Percentiles rank a stretch among this genome's conserved stretches.
Evolutionary conservation across 2,113 vertebrate genomes (phyloP).

Genomic region (Aspiorhynchus laticeps): DNA sequence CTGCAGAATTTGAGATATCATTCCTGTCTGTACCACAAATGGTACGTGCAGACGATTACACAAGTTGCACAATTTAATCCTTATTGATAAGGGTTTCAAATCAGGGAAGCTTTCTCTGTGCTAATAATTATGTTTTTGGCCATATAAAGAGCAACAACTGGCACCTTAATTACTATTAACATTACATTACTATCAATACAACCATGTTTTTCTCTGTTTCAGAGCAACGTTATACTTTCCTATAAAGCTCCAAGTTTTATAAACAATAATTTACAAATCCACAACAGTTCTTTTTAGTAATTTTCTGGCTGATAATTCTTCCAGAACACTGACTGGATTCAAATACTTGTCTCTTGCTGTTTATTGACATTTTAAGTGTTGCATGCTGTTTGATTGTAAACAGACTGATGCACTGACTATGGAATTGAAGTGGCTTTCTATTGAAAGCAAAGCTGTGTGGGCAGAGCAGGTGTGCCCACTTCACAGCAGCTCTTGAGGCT

Average conservation of each 20-base stretch:
- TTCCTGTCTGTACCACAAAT: not conserved
- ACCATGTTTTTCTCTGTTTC: not conserved
- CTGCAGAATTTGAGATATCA: not conserved
- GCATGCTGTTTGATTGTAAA: not conserved
- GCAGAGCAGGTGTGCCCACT: conserved; percentile 28
- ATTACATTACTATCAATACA: too few relatives aligned
- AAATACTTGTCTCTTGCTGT: not conserved
- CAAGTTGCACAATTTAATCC: not conserved
- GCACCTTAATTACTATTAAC: not conserved
- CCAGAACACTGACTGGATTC: not conserved
- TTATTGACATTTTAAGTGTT: not conserved
- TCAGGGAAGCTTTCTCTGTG: not conserved
- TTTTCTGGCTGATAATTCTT: not conserved
- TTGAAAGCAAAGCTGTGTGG: conserved; percentile 26
- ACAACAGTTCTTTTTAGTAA: not conserved
- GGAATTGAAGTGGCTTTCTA: not conserved
- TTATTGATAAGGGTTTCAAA: not conserved
- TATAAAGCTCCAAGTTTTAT: not conserved
- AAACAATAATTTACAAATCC: not conserved
- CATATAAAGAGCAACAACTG: not conserved
- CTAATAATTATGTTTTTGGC: not conserved
- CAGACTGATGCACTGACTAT: not conserved
- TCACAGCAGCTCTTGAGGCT: conserved; percentile 16
- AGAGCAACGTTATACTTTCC: not conserved
- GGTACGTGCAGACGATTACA: not conserved